Evolutionary conservation across 2,113 vertebrate genomes (phyloP).

Genomic region (Dipodomys spectabilis): DNA sequence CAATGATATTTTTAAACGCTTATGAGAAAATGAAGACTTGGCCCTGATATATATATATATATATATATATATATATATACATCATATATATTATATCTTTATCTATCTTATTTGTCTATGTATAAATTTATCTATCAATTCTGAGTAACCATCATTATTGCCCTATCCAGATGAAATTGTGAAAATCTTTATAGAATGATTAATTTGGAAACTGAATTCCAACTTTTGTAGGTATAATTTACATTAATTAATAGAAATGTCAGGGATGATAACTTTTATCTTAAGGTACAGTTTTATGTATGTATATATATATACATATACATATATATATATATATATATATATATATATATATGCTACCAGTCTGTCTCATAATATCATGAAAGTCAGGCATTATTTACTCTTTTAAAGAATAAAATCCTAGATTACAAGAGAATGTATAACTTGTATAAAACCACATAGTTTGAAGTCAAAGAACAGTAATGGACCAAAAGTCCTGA

Average conservation of each 20-base stretch:
- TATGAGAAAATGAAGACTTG: not conserved
- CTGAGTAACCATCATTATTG: not conserved
- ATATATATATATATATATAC: not conserved
- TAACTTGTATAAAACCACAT: not conserved
- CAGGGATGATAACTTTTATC: not conserved
- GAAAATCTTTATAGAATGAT: not conserved
- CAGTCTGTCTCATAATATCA: not conserved
- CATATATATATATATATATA: not conserved
- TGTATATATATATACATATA: too few relatives aligned
- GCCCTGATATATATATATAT: not conserved
- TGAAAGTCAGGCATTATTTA: not conserved
- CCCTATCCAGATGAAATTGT: not conserved
- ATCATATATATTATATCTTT: not conserved
- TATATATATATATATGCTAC: not conserved
- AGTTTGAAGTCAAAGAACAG: not conserved
- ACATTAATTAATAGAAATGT: not conserved
- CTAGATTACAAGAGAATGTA: not conserved
- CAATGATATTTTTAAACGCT: slow-evolving; percentile 32
- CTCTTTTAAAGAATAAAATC: not conserved
- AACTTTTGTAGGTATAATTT: slow-evolving; percentile 1
- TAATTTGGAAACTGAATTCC: not conserved
- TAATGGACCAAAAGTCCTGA: not conserved
- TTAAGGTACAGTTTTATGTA: not conserved
- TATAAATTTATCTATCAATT: not conserved
- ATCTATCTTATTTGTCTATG: too few relatives aligned